phyloP scores from a whole-genome alignment of 2,888 invertebrate species.

The Lissonota sp. region DNA sequence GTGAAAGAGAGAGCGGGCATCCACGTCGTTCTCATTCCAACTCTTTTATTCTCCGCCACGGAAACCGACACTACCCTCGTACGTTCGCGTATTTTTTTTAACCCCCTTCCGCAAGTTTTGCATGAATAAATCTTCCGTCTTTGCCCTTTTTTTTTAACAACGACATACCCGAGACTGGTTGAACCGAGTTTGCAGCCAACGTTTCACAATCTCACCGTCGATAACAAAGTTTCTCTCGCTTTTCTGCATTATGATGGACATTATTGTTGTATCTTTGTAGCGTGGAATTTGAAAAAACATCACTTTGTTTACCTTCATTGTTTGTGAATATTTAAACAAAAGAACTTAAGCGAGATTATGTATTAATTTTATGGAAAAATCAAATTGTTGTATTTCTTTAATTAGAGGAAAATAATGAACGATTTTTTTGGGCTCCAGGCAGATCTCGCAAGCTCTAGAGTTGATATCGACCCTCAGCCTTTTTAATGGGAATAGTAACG shows the following conservation, averaged over 20 bases:
- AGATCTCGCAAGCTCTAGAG: too few species aligned
- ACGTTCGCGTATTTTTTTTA: slow-evolving; percentile 22
- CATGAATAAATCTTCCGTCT: slow-evolving; percentile 46
- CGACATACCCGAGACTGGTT: not conserved
- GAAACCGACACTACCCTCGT: slow-evolving; percentile 12
- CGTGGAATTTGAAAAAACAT: too few species aligned
- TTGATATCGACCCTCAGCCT: too few species aligned
- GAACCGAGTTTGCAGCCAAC: not conserved
- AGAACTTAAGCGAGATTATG: too few species aligned
- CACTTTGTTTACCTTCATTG: too few species aligned
- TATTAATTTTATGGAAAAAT: too few species aligned
- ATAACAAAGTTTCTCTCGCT: slow-evolving; percentile 22
- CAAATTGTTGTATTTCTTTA: too few species aligned
- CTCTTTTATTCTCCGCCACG: slow-evolving; percentile 10
- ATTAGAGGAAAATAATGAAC: too few species aligned
- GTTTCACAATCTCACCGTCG: slow-evolving; percentile 2
- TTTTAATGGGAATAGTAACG: not conserved
- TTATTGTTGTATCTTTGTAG: too few species aligned
- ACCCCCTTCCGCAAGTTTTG: slow-evolving; percentile 26
- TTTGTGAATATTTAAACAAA: too few species aligned
- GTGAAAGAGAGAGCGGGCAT: not conserved
- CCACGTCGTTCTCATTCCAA: slow-evolving; percentile 27
- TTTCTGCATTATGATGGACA: not conserved
- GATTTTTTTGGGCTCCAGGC: too few species aligned
- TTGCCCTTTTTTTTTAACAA: slow-evolving; percentile 11